A percentile compares a stretch with the other conserved stretches of the same genome.
Evolutionary conservation across 2,797 vertebrate species (phyloP).

Genomic region (Smutsia temminckii): DNA sequence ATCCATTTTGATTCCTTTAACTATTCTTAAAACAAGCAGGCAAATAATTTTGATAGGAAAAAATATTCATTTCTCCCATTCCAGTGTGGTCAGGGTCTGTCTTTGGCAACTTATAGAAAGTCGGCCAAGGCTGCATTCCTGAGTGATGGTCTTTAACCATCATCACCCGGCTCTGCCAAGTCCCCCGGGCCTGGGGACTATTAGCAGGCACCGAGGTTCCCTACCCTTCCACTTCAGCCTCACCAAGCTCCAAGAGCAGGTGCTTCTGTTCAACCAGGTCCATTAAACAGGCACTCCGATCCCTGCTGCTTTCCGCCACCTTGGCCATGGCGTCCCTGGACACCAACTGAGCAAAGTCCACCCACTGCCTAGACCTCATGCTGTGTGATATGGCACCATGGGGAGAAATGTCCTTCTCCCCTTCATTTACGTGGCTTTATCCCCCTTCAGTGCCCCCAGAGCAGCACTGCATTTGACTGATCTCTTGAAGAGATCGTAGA

Average conservation of each 20-base stretch:
- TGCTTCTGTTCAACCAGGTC: background rate
- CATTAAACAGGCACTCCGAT: background rate
- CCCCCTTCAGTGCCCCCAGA: background rate
- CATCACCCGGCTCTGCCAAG: background rate
- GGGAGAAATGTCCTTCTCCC: background rate
- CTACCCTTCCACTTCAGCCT: background rate
- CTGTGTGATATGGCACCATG: fast-evolving
- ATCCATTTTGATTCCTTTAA: background rate
- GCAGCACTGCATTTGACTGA: background rate
- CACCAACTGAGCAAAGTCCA: background rate
- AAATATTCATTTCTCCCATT: background rate
- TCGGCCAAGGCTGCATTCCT: background rate
- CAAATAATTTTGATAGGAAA: background rate
- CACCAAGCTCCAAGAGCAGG: background rate
- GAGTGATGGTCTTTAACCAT: background rate
- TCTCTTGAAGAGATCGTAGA: background rate
- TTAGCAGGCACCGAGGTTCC: no score
- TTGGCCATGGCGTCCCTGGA: background rate
- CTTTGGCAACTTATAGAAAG: background rate
- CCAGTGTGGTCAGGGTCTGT: background rate
- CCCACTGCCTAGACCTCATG: background rate
- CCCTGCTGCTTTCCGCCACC: no score
- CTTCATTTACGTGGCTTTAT: background rate
- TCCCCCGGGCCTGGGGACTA: no score
- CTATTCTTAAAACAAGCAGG: constrained; percentile 1